These are phyloP conservation scores for Drosophila maculinotata DNA, from an alignment of 2,888 invertebrate species.

Conservation along the genomic window DNA sequence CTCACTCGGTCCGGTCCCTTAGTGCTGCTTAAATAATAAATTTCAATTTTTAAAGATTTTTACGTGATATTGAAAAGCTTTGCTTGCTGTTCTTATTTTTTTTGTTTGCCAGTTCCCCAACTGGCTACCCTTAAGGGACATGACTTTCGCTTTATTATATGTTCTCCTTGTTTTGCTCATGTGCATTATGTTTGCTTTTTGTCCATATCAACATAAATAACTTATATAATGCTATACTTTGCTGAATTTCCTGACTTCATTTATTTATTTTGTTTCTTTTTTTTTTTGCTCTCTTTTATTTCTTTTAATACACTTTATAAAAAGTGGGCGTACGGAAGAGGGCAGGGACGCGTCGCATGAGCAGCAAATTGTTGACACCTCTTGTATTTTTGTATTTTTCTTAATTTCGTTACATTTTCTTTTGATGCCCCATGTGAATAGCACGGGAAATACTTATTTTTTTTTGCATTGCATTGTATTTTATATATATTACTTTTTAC, in stretches of 20 bases:
- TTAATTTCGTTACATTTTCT: constrained; percentile 51
- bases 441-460: constrained; percentile 45
- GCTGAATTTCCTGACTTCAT: constrained; percentile 46
- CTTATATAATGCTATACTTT: constrained; percentile 73
- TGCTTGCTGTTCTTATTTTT: constrained; percentile 21
- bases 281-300: constrained; percentile 22
- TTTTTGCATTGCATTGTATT: constrained; percentile 42
- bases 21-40: constrained; percentile 70
- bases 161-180: constrained; percentile 48
- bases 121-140: constrained; percentile 65
- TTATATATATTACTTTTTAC: constrained; percentile 56
- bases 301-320: constrained; percentile 58
- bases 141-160: constrained; percentile 78
- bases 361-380: constrained; percentile 63
- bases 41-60: constrained; percentile 78
- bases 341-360: constrained; percentile 32
- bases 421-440: constrained; percentile 52
- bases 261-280: constrained; percentile 29
- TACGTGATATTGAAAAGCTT: constrained; percentile 74
- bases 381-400: constrained; percentile 37
- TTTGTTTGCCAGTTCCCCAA: constrained; percentile 29
- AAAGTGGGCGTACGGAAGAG: constrained; percentile 2
- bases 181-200: constrained; percentile 72
- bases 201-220: constrained; percentile 73
- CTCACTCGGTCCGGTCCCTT: constrained; percentile 2